Percentiles rank a stretch among this genome's conserved stretches.
phyloP scores from a whole-genome alignment of 2,113 vertebrate genomes.

The Tiliqua scincoides region DNA sequence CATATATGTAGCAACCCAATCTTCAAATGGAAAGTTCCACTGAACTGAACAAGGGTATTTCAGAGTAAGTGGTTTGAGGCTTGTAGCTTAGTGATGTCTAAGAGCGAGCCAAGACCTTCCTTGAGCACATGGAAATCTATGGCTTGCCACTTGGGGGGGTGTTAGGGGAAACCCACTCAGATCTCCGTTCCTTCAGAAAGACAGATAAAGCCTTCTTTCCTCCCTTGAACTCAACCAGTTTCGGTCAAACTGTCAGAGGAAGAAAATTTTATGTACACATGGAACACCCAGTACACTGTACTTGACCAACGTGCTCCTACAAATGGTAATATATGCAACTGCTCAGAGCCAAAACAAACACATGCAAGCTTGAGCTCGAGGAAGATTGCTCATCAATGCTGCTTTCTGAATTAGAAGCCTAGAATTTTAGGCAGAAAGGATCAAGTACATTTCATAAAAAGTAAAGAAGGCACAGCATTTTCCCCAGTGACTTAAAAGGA shows the following conservation, averaged over 20 bases:
- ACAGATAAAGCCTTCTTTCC: neutral
- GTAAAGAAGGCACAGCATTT: neutral
- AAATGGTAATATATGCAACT: neutral
- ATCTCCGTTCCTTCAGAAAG: neutral
- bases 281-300: neutral
- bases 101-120: neutral
- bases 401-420: neutral
- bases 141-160: neutral
- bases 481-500: neutral
- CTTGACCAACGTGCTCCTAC: neutral
- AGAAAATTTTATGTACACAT: neutral
- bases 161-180: neutral
- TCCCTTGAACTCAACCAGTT: neutral
- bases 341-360: neutral
- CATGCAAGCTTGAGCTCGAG: neutral
- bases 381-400: neutral
- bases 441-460: neutral
- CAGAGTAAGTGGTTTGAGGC: neutral
- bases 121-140: conserved; percentile 13
- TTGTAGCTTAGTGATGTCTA: neutral
- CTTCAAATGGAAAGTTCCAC: conserved; percentile 6
- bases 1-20: neutral
- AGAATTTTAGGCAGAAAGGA: neutral
- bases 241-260: neutral
- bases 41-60: neutral